These are phyloP conservation scores for Drosophila sulfurigaster DNA, from an alignment of 1,140 invertebrate species.

Conservation along the genomic window DNA sequence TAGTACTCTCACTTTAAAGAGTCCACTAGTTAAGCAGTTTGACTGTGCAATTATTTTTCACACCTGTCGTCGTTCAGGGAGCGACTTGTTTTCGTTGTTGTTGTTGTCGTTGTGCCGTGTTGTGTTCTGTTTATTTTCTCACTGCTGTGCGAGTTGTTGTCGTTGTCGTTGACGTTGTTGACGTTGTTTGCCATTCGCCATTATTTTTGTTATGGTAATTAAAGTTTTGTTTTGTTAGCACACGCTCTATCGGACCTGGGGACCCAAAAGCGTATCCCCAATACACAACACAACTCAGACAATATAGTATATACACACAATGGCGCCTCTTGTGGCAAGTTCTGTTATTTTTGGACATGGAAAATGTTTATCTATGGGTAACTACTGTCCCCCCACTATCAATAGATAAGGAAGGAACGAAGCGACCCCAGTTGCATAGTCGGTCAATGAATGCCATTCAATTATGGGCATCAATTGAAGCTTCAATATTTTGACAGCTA, in stretches of 20 bases:
- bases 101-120: slow-evolving; percentile 47
- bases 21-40: slow-evolving; percentile 16
- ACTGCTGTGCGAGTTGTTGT: slow-evolving; percentile 61
- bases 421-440: slow-evolving; percentile 6
- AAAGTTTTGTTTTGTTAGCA: slow-evolving; percentile 43
- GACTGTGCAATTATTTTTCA: slow-evolving; percentile 63
- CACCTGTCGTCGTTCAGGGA: slow-evolving; percentile 54
- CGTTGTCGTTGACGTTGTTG: neutral
- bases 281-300: neutral
- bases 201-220: slow-evolving; percentile 69
- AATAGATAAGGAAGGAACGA: neutral
- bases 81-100: slow-evolving; percentile 34
- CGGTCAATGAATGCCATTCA: slow-evolving; percentile 4
- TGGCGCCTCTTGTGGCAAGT: slow-evolving; percentile 19
- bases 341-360: slow-evolving; percentile 12
- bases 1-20: slow-evolving; percentile 47
- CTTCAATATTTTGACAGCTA: neutral
- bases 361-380: slow-evolving; percentile 15
- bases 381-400: neutral
- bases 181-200: slow-evolving; percentile 46
- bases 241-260: slow-evolving; percentile 7
- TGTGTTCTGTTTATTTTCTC: slow-evolving; percentile 71
- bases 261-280: neutral
- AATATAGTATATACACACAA: neutral
- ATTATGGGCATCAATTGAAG: neutral